Base-by-base conservation (phyloP, 2,888 invertebrate species). In the Frankliniella intonsa region DNA sequence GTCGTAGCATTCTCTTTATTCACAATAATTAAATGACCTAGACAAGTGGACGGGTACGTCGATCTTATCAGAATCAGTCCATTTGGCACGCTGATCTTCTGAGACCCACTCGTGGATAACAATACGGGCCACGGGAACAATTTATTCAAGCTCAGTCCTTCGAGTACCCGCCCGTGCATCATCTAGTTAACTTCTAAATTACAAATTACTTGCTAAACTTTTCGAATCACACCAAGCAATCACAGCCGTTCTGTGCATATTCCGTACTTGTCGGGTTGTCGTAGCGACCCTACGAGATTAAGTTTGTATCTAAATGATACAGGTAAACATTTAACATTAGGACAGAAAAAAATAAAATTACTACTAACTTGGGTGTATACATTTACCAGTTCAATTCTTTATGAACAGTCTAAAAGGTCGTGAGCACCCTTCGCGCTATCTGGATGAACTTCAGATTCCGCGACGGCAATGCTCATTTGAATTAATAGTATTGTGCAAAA, bases 171-270 rank as follows among this genome's bases (percentile, higher is more conserved):
- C n/a, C 69, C n/a, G 55, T 19, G 5, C 17, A 14, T 55, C 55
- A 19, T 14, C 5, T 55, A 5, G 55, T 9, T 19, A 25, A 9
- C 25, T 25, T 25, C 22, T 25, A 22, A 25, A 22, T 76, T 25
- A 76, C 11, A 10, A 7, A 22, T 76, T 10, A 22, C 69, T 22
- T 25, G 12, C 10, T 25, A 8, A 76, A 22, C 11, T 76, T 25
- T 22, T 76, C 69, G 25, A 22, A 76, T 76, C 69, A 76, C 69
- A 76, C 22, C 69, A 12, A 55, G 55, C 55, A 55, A 76, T 76
- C 69, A 76, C 69, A 76, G 69, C 69, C 69, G 25, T 22, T 76
- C 69, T 76, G 69, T 25, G 25, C 69, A 25, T 76, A 22, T n/a
- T 69, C 2, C 22, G 11, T 17, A n/a, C n/a, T n/a, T n/a, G 22